Evolutionary conservation across 2,888 invertebrate species (phyloP), one percentile per base, ranked within the genome.

Genomic region (Nomada fabriciana): DNA sequence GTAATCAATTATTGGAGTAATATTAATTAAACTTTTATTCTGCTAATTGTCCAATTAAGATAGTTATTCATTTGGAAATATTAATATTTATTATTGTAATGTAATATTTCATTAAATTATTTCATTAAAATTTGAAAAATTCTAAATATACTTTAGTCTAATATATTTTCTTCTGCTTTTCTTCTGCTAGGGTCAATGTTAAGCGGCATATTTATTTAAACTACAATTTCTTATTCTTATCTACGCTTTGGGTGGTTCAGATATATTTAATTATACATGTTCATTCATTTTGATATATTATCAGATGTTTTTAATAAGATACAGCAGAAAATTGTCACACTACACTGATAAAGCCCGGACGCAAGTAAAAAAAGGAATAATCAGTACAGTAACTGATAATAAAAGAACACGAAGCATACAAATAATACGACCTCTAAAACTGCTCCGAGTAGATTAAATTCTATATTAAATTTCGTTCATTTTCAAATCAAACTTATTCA

Each of bases 331-430:
- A 23, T 63, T 61, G 63, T 53, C 52, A n/a, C 1, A 15, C 4
- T 36, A 36, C 7, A 7, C 7, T 36, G 36, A 36, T 36, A 36
- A 7, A 5, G 52, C 20, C 2, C 50, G 50, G 70, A 70, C 50
- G 5, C 1, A 13, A 5, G 13, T 0, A 11, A 2, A 13, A 2
- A 63, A 72, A 57, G 25, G 18, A 47, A 11, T 55, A 25, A 25
- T 72, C 4, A 25, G 53, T 43, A 63, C 53, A 43, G 42, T n/a
- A 23, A 42, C n/a, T n/a, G 53, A 63, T 72, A 72, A 53, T 20
- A 29, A 2, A 2, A 9, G 36, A 25, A 25, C 25, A 25, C 25
- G 25, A 2, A 25, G 25, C 25, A 25, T 25, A 25, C 0, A 25
- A 25, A 2, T 25, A 2, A 0, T 25, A 25, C 25, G 25, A 25